Base-by-base conservation (phyloP, 2,888 invertebrate species). In the Xestia rhomboidea region DNA sequence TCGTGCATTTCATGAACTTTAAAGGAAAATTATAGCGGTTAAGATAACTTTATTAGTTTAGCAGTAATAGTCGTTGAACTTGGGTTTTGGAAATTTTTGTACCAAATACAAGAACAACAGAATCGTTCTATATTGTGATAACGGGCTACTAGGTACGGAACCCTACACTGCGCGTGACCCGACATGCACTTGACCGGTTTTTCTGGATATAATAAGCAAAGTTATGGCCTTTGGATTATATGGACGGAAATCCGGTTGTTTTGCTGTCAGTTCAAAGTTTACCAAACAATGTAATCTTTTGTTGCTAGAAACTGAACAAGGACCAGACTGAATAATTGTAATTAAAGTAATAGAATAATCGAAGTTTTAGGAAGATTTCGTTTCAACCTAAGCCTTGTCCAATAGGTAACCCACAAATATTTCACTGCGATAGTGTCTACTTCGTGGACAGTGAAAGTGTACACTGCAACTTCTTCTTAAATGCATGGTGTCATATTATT, bases 401-500 rank as follows among this genome's bases (percentile, higher is more conserved):
- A 6, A 15, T 7, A 27, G 15, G n/a, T 57, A 57, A 27, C 13
- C n/a, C 54, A 54, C 54, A n/a, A n/a, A 18, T 57, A 15, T 15
- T 15, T 57, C 15, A 15, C 15, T 15, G 27, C 6, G 6, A 6
- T 57, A 15, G 27, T 15, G 27, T 27, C 27, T 54, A 54, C 1
- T 57, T 57, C 27, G 54, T 1, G n/a, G 13, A 13, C 54, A 57
- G 6, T 54, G 51, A 51, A 51, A 24, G 24, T 51, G 24, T 51
- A n/a, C 24, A 24, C 27, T 66, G 54, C 60, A 21, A 68, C 57
- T 46, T 57, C 8, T 67, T 73, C 13, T 18, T 51, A 51, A 34
- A 72, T 8, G 66, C 2, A 63, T 41, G 18, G 60, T 69, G 69
- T 73, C 72, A 77, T 72, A 75, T 73, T 76, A n/a, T n/a, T n/a